These are phyloP conservation scores for Heteronetta atricapilla DNA, from an alignment of 2,113 vertebrate species.

Conservation along the genomic window DNA sequence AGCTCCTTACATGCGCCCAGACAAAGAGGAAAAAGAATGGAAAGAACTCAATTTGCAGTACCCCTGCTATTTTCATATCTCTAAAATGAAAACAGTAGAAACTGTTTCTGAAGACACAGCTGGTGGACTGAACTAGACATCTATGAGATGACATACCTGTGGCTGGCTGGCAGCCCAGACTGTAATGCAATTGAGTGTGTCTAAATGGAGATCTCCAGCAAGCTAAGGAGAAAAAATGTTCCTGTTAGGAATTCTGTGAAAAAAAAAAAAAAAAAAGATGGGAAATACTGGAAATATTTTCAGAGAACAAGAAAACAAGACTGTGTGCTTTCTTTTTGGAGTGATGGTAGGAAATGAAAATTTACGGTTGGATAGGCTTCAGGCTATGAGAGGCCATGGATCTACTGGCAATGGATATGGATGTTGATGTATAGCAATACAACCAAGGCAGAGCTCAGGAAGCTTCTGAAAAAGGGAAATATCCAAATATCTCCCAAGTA, in stretches of 20 bases:
- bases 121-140: slow-evolving; percentile 9
- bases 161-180: slow-evolving; percentile 19
- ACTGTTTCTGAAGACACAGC: not conserved
- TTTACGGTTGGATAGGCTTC: not conserved
- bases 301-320: not conserved
- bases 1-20: not conserved
- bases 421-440: not conserved
- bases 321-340: not conserved
- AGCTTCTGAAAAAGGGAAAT: not conserved
- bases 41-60: not conserved
- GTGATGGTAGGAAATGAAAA: not conserved
- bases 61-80: not conserved
- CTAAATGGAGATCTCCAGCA: slow-evolving; percentile 15
- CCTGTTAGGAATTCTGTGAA: not conserved
- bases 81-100: not conserved
- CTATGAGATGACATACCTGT: slow-evolving; percentile 2
- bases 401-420: not conserved
- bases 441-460: not conserved
- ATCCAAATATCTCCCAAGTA: not conserved
- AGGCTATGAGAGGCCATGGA: not conserved
- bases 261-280: not conserved
- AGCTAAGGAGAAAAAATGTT: not conserved
- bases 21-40: not conserved
- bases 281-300: not conserved
- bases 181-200: not conserved